A percentile compares a stretch with the other conserved stretches of the same genome.
These are phyloP conservation scores for Thamnaconus septentrionalis DNA, from an alignment of 2,113 vertebrate genomes.

Conservation along the genomic window DNA sequence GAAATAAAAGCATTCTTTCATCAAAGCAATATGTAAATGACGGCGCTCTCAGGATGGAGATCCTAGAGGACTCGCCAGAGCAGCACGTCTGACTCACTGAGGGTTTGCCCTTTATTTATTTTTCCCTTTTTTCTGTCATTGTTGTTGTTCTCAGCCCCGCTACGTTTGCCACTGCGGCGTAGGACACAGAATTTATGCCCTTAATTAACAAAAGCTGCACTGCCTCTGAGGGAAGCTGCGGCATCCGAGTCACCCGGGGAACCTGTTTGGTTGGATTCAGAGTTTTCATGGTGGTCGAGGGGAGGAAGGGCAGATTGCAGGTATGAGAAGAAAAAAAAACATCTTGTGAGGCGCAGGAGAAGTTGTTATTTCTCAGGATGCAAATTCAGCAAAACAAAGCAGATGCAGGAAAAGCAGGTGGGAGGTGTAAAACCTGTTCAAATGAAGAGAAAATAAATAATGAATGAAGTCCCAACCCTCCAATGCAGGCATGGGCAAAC, in stretches of 20 bases:
- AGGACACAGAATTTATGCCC: conserved; percentile 57
- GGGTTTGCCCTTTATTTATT: conserved; percentile 42
- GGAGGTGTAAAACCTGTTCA: background rate
- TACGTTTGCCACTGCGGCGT: conserved; percentile 3
- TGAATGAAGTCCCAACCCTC: background rate
- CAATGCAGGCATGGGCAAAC: no score
- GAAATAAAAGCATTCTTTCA: conserved; percentile 56
- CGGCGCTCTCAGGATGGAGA: conserved; percentile 44
- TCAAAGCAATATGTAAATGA: conserved; percentile 72
- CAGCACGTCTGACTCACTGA: conserved; percentile 32
- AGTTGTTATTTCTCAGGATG: conserved; percentile 20
- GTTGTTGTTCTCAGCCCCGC: background rate
- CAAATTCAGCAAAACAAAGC: background rate
- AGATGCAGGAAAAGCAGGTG: background rate
- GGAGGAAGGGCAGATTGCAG: background rate
- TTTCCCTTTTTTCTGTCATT: conserved; percentile 18
- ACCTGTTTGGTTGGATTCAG: background rate
- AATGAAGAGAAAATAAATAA: background rate
- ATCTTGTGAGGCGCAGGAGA: no score
- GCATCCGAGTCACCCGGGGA: conserved; percentile 32
- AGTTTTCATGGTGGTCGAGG: conserved; percentile 30
- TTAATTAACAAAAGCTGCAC: conserved; percentile 63
- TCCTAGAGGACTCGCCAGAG: conserved; percentile 56
- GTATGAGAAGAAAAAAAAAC: conserved; percentile 12
- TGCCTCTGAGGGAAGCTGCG: conserved; percentile 57